Conservation (phyloP, 2,113 vertebrate species). For the Corythaeola cristata region DNA sequence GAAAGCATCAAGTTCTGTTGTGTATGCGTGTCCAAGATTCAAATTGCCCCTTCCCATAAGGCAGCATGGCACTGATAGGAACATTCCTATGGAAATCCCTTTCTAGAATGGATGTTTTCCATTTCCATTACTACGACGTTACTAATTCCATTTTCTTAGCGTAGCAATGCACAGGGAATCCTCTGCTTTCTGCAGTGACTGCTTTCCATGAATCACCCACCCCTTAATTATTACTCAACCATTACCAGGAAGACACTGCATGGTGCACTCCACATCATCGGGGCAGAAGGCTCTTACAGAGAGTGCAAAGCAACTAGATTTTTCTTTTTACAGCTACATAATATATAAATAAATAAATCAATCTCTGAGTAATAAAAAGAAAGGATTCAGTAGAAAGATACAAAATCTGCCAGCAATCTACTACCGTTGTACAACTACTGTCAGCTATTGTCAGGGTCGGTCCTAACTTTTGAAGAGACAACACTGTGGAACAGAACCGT, state of each 20-base stretch:
- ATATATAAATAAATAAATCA: neutral
- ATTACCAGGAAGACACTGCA: neutral
- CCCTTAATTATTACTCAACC: neutral
- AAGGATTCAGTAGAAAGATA: neutral
- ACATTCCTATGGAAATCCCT: neutral
- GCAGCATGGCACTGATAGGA: neutral
- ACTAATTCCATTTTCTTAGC: neutral
- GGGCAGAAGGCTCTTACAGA: neutral
- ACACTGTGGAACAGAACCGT: fast-evolving
- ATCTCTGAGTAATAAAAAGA: neutral
- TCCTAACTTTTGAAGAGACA: neutral
- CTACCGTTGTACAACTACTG: neutral
- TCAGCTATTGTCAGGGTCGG: neutral
- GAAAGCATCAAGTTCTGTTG: neutral
- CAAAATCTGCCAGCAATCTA: neutral
- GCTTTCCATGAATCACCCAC: neutral
- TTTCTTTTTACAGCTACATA: neutral
- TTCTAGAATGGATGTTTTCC: neutral
- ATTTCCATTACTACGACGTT: neutral
- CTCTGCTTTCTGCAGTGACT: neutral
- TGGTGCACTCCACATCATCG: neutral
- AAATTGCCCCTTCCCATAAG: neutral
- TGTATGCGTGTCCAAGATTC: neutral
- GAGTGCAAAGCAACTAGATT: neutral
- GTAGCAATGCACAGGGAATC: neutral